phyloP scores from a whole-genome alignment of 2,888 invertebrate species.

The Mechanitis messenoides region DNA sequence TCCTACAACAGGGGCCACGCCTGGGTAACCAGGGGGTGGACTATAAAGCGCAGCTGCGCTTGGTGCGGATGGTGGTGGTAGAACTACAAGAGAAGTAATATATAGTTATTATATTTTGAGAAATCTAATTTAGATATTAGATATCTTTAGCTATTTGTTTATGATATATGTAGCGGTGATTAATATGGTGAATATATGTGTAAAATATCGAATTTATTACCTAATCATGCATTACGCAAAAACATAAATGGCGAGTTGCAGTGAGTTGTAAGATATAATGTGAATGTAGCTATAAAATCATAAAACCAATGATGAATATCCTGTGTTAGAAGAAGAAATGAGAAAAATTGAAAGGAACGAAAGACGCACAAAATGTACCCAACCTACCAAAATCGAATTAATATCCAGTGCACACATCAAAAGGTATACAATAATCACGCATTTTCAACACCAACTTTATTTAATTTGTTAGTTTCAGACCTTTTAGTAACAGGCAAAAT shows the following conservation, averaged over 20 bases:
- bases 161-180: background rate
- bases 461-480: conserved; percentile 29
- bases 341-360: conserved; percentile 24
- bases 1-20: conserved; percentile 31
- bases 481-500: conserved; percentile 27
- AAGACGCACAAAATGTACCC: conserved; percentile 65
- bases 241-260: no score
- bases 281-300: no score
- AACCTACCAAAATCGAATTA: conserved; percentile 56
- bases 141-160: conserved; percentile 1
- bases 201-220: no score
- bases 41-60: conserved; percentile 55
- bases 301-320: no score
- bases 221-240: no score
- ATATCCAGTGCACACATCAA: conserved; percentile 38
- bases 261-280: no score
- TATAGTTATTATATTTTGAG: background rate
- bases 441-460: conserved; percentile 28
- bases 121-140: background rate
- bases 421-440: conserved; percentile 32
- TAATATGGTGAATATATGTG: no score
- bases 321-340: conserved; percentile 9
- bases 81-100: conserved; percentile 30
- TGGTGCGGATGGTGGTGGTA: conserved; percentile 57
- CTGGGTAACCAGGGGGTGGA: conserved; percentile 48